These are phyloP conservation scores for Elymnias hypermnestra DNA, from an alignment of 1,140 invertebrate genomes.

Conservation along the genomic window DNA sequence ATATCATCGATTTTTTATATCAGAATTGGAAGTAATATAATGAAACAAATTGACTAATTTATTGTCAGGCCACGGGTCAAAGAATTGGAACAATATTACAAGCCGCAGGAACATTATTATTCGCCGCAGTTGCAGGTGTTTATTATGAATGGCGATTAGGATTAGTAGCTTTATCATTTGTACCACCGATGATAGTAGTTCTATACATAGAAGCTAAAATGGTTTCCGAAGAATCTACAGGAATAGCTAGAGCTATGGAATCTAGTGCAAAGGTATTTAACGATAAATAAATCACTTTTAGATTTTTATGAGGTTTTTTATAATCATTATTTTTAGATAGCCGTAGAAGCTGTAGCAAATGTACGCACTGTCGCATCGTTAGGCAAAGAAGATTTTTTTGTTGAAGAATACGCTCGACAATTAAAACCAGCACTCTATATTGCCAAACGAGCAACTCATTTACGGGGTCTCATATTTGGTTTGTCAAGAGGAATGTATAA, in stretches of 20 bases:
- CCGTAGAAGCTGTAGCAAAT: constrained; percentile 28
- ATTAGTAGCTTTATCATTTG: constrained; percentile 79
- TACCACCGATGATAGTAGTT: constrained; percentile 79
- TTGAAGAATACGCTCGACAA: constrained; percentile 22
- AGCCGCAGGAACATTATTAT: constrained; percentile 77
- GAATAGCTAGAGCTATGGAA: constrained; percentile 73
- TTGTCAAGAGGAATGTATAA: constrained; percentile 26
- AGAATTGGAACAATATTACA: constrained; percentile 81
- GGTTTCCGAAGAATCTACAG: constrained; percentile 69
- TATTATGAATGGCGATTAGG: constrained; percentile 83
- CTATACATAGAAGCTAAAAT: constrained; percentile 79
- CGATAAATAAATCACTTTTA: too few species aligned
- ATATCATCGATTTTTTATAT: too few species aligned
- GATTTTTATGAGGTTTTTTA: too few species aligned
- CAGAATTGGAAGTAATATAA: too few species aligned
- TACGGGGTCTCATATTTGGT: constrained; percentile 25
- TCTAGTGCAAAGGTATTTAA: constrained; percentile 73
- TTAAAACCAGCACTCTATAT: constrained; percentile 16
- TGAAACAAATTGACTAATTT: too few species aligned
- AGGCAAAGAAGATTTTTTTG: constrained; percentile 23
- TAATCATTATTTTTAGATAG: too few species aligned
- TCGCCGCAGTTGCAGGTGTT: constrained; percentile 78
- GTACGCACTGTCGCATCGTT: constrained; percentile 30
- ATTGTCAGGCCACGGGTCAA: constrained; percentile 61
- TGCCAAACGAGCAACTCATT: constrained; percentile 22